Percentiles rank a stretch among this genome's conserved stretches.
Conservation (phyloP, 2,113 vertebrate genomes). For the Puma concolor region DNA sequence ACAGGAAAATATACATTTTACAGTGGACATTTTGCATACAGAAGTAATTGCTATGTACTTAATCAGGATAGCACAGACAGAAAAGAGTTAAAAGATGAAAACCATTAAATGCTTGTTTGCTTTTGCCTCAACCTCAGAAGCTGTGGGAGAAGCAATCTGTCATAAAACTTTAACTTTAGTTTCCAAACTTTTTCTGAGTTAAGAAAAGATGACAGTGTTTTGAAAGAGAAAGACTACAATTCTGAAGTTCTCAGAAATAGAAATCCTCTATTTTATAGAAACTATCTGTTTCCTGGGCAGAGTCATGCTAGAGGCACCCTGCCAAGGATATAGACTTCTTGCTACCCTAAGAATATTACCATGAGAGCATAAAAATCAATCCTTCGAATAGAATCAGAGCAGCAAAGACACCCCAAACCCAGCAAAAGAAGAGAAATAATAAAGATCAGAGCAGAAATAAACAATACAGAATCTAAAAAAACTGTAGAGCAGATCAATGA, state of each 20-base stretch:
- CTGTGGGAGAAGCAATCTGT: not conserved
- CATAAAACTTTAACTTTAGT: conserved; percentile 25
- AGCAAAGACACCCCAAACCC: too few species aligned
- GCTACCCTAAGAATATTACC: not conserved
- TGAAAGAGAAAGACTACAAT: conserved; percentile 20
- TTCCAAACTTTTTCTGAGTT: conserved; percentile 41
- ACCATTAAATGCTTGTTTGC: not conserved
- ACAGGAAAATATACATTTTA: not conserved
- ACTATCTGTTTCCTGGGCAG: not conserved
- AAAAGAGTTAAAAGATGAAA: not conserved
- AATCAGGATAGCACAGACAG: not conserved
- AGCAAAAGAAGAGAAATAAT: too few species aligned
- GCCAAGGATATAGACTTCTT: not conserved
- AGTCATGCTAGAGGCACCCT: conserved; percentile 7
- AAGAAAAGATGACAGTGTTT: conserved; percentile 23
- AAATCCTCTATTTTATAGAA: conserved; percentile 25
- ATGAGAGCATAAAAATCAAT: not conserved
- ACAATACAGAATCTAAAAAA: too few species aligned
- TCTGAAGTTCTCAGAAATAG: conserved; percentile 35
- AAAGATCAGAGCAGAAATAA: too few species aligned
- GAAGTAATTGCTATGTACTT: not conserved
- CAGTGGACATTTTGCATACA: not conserved
- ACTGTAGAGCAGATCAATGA: too few species aligned
- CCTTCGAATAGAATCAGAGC: too few species aligned
- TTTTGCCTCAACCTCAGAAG: conserved; percentile 11